These are phyloP conservation scores for Himalopsyche phryganea DNA, from an alignment of 1,140 invertebrate genomes.

Conservation along the genomic window DNA sequence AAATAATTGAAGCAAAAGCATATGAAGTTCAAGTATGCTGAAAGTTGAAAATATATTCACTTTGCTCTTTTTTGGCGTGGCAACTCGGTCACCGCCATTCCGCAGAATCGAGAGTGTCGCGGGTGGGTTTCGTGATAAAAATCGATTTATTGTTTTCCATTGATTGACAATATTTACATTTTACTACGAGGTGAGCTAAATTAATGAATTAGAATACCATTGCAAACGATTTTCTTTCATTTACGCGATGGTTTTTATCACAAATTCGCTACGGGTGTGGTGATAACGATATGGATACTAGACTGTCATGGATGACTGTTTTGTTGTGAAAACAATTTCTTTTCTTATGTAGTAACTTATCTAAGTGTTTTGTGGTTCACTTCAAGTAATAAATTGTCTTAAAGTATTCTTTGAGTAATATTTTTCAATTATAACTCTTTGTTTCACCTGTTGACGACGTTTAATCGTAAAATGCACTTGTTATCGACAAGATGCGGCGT, in stretches of 20 bases:
- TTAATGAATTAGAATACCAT: background rate
- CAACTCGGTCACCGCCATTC: constrained; percentile 18
- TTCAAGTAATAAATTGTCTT: background rate
- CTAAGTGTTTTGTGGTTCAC: background rate
- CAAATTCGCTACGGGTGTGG: constrained; percentile 14
- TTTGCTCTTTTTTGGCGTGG: constrained; percentile 6
- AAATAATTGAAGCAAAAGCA: too few species aligned
- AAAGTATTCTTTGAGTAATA: background rate
- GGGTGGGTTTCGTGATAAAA: constrained; percentile 21
- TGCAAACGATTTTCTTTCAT: background rate
- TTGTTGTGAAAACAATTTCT: constrained; percentile 24
- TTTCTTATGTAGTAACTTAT: too few species aligned
- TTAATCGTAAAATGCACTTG: constrained; percentile 8
- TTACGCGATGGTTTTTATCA: background rate
- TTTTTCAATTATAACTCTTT: background rate
- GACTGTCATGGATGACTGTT: constrained; percentile 28
- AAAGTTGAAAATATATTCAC: too few species aligned
- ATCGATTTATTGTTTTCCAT: constrained; percentile 19
- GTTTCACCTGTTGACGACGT: background rate
- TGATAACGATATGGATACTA: constrained; percentile 18
- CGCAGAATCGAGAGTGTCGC: constrained; percentile 15
- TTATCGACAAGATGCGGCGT: constrained; percentile 12
- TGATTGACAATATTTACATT: constrained; percentile 15
- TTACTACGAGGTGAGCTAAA: constrained; percentile 15
- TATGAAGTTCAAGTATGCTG: too few species aligned